Evolutionary conservation across 2,113 vertebrate species (phyloP), one percentile per base, ranked within the genome.

Genomic region (Nycticebus coucang): DNA sequence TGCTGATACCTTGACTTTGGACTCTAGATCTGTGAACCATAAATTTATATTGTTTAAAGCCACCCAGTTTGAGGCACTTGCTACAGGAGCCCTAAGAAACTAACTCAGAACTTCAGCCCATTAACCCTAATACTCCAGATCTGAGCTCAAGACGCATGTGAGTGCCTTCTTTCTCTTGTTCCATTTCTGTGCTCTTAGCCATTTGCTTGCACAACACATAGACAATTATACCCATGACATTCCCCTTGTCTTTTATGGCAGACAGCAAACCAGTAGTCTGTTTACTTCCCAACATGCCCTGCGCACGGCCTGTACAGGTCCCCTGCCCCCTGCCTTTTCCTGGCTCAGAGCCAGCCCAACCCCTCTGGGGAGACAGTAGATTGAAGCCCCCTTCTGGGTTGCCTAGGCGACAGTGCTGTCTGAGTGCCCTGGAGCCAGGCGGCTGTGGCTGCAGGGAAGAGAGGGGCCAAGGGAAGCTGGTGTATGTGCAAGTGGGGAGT

Each of bases 371-470:
- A 97, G 93, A 95, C 71, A 69, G 96, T 94, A 94, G 97, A 97
- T 95, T 94, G 97, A 97, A 98, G 96, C 96, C 97, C 97, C 97
- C 93, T 97, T 96, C 97, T 97, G 96, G 89, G 97, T 98, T 98
- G 96, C 96, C 97, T 93, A 97, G 96, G 97, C 59, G 87, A 98
- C 97, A 97, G 95, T 93, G 89, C 97, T 33, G 86, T 89, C 93
- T 97, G 97, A 98, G 97, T 97, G 97, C 97, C 96, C 97, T 64
- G 91, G 75, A 98, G 96, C 93, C 95, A 94, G 89, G 97, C 97
- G 97, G 97, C 97, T 96, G 97, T 95, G 93, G 93, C 93, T 98
- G 94, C 88, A 84, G 89, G 95, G 95, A 95, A 96, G 87, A 66
- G 91, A 96, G 93, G 94, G 92, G 87, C 97, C 87, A 86, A 81